phyloP scores from a whole-genome alignment of 2,113 vertebrate genomes.

The Protomyctophum bolini region DNA sequence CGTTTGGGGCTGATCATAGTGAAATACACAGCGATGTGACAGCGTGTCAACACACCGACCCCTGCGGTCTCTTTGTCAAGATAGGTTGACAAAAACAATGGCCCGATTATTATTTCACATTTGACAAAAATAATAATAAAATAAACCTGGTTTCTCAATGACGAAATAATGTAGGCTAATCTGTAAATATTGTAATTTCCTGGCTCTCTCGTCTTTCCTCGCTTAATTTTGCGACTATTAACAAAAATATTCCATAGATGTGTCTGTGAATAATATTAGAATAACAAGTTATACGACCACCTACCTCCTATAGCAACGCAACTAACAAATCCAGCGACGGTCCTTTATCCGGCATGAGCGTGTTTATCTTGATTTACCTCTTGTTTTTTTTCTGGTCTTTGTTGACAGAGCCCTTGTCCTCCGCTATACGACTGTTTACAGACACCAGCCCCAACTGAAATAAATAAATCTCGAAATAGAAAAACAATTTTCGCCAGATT shows the following conservation, averaged over 20 bases:
- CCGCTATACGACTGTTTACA: slow-evolving; percentile 8
- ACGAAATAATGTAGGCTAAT: too few relatives aligned
- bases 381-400: slow-evolving; percentile 39
- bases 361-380: slow-evolving; percentile 45
- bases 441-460: slow-evolving; percentile 23
- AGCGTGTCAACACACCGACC: slow-evolving; percentile 63
- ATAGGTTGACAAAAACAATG: slow-evolving; percentile 62
- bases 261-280: slow-evolving; percentile 50
- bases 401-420: slow-evolving; percentile 27
- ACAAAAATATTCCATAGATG: slow-evolving; percentile 59
- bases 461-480: slow-evolving; percentile 46
- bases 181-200: too few relatives aligned
- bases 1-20: slow-evolving; percentile 33
- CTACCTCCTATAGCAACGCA: slow-evolving; percentile 56
- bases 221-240: slow-evolving; percentile 52
- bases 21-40: slow-evolving; percentile 54
- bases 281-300: slow-evolving; percentile 61
- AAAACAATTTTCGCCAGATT: slow-evolving; percentile 22
- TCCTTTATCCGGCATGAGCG: slow-evolving; percentile 71
- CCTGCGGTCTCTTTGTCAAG: slow-evolving; percentile 66
- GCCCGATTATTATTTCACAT: slow-evolving; percentile 40
- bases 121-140: not conserved
- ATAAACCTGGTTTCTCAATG: not conserved
- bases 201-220: slow-evolving; percentile 41
- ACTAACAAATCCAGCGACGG: slow-evolving; percentile 65